These are phyloP conservation scores for Rhabdomys dilectus DNA, from an alignment of 2,113 vertebrate species.

Conservation along the genomic window DNA sequence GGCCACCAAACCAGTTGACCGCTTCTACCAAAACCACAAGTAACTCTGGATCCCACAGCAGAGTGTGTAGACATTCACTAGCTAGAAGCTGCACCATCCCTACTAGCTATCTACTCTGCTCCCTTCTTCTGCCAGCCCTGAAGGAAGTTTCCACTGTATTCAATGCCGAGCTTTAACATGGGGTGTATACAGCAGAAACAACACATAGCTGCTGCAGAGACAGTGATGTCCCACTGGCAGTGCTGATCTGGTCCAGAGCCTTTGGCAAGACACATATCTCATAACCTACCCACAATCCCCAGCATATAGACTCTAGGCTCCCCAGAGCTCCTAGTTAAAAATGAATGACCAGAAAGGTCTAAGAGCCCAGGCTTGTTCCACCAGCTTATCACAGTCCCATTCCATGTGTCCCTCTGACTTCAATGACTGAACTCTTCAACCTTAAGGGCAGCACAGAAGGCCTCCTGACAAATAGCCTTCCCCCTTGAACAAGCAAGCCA, in stretches of 20 bases:
- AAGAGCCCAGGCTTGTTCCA: neutral
- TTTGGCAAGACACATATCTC: neutral
- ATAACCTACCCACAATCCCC: neutral
- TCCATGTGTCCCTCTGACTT: neutral
- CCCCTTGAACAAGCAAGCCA: neutral
- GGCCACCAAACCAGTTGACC: neutral
- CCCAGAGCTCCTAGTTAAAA: neutral
- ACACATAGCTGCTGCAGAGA: neutral
- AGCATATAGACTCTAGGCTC: neutral
- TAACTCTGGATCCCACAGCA: neutral
- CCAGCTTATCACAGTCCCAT: neutral
- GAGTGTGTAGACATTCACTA: fast-evolving
- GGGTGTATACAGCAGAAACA: too few relatives aligned
- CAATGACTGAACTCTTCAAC: neutral
- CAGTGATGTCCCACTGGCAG: neutral
- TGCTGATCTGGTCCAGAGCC: neutral
- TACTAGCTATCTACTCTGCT: too few relatives aligned
- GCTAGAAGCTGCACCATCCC: neutral
- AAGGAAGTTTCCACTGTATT: neutral
- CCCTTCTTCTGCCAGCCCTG: neutral
- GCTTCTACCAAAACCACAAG: neutral
- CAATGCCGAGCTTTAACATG: fast-evolving
- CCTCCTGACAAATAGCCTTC: neutral
- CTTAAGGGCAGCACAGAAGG: too few relatives aligned
- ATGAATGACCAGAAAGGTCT: fast-evolving